phyloP scores from a whole-genome alignment of 2,888 invertebrate genomes.

The Aspidiotus destructor region DNA sequence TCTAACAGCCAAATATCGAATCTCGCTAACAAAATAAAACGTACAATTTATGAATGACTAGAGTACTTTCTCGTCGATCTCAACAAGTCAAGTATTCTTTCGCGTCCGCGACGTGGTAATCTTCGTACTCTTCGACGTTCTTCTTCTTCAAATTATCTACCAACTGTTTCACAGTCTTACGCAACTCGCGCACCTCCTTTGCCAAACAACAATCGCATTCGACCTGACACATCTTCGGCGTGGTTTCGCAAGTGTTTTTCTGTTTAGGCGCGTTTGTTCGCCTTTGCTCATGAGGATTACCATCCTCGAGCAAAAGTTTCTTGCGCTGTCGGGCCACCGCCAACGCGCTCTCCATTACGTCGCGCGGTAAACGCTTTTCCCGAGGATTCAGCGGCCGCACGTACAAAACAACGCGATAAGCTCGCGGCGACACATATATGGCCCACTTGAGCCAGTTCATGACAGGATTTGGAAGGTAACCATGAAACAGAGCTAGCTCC shows the following conservation, averaged over 20 bases:
- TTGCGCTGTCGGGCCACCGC: conserved; percentile 23
- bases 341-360: conserved; percentile 52
- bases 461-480: conserved; percentile 64
- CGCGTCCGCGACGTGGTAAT: background rate
- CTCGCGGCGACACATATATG: conserved; percentile 53
- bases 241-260: no score
- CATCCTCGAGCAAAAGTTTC: background rate
- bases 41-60: no score
- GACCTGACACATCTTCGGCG: background rate
- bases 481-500: conserved; percentile 69
- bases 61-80: no score
- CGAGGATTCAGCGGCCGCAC: conserved; percentile 75
- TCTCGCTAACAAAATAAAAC: no score
- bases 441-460: conserved; percentile 33
- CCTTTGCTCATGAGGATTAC: no score
- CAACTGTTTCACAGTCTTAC: conserved; percentile 6
- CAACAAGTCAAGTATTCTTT: background rate
- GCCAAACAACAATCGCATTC: conserved; percentile 9
- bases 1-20: no score
- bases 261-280: background rate
- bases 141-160: conserved; percentile 10
- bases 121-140: background rate
- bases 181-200: conserved; percentile 12
- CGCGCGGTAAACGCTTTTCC: conserved; percentile 67
- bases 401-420: conserved; percentile 65